A percentile compares a stretch with the other conserved stretches of the same genome.
Evolutionary conservation across 2,113 vertebrate genomes (phyloP).

Genomic region (Stictonetta naevosa): DNA sequence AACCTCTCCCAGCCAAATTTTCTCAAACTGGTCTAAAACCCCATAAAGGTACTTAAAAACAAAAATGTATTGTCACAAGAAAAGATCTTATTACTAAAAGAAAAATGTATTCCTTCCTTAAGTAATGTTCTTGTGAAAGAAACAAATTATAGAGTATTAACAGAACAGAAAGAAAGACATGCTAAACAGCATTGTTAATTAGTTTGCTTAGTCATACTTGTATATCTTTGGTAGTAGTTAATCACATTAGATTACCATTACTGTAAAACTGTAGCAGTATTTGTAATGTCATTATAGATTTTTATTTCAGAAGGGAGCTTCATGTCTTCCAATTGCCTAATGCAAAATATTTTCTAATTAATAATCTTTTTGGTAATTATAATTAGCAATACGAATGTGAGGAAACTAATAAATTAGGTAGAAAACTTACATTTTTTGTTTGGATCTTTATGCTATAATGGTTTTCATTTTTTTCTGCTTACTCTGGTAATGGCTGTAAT

Average conservation of each 20-base stretch:
- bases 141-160: slow-evolving; percentile 2
- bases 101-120: neutral
- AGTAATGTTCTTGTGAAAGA: neutral
- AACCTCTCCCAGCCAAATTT: neutral
- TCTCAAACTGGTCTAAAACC: neutral
- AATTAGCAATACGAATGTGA: neutral
- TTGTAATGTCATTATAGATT: slow-evolving; percentile 41
- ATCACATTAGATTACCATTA: slow-evolving; percentile 12
- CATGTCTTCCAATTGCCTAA: slow-evolving; percentile 24
- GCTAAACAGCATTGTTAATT: slow-evolving; percentile 33
- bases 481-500: slow-evolving; percentile 30
- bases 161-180: neutral
- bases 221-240: slow-evolving; percentile 22
- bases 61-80: neutral
- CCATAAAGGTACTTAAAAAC: neutral
- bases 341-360: slow-evolving; percentile 59
- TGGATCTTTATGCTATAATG: neutral
- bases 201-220: slow-evolving; percentile 42
- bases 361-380: slow-evolving; percentile 56
- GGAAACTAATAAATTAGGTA: slow-evolving; percentile 12
- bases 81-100: neutral
- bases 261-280: neutral
- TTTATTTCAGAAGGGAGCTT: slow-evolving; percentile 47
- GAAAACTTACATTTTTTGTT: slow-evolving; percentile 8
- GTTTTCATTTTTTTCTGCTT: slow-evolving; percentile 20